Conservation (phyloP, 2,888 invertebrate species). For the Ennomos fuscantarius region DNA sequence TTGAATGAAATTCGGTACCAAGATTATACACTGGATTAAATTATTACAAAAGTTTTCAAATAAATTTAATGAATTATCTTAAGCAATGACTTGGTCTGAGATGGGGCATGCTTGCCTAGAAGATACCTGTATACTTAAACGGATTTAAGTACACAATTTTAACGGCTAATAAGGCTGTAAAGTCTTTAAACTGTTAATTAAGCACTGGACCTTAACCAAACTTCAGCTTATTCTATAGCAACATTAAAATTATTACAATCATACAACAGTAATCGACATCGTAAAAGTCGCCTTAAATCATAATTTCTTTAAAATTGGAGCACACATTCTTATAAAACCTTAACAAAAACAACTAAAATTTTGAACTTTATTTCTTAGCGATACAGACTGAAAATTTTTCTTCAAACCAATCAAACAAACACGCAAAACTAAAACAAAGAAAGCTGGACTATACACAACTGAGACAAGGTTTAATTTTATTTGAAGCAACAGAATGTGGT, state of each 20-base stretch:
- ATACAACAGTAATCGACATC: conserved; percentile 46
- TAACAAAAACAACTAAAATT: conserved; percentile 23
- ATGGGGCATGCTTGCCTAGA: too few relatives aligned
- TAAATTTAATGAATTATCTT: too few relatives aligned
- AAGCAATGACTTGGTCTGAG: too few relatives aligned
- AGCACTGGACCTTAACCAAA: conserved; percentile 19
- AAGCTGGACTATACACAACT: conserved; percentile 40
- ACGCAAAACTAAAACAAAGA: conserved; percentile 35
- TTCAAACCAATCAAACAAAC: conserved; percentile 31
- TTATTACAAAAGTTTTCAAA: too few relatives aligned
- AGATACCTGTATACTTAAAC: too few relatives aligned
- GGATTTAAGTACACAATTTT: too few relatives aligned
- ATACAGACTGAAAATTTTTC: conserved; percentile 46
- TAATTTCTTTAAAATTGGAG: conserved; percentile 43
- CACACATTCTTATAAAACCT: conserved; percentile 24
- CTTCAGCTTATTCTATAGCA: conserved; percentile 43
- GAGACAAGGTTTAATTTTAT: conserved; percentile 28
- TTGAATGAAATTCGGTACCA: too few relatives aligned
- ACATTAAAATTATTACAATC: conserved; percentile 46
- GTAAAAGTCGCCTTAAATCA: conserved; percentile 57
- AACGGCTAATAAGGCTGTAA: too few relatives aligned
- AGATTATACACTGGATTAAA: too few relatives aligned
- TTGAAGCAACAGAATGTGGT: conserved; percentile 39
- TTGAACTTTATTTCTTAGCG: conserved; percentile 44
- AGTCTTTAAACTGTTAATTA: conserved; percentile 15